phyloP scores from a whole-genome alignment of 2,888 invertebrate species.

The Lymantria monacha region DNA sequence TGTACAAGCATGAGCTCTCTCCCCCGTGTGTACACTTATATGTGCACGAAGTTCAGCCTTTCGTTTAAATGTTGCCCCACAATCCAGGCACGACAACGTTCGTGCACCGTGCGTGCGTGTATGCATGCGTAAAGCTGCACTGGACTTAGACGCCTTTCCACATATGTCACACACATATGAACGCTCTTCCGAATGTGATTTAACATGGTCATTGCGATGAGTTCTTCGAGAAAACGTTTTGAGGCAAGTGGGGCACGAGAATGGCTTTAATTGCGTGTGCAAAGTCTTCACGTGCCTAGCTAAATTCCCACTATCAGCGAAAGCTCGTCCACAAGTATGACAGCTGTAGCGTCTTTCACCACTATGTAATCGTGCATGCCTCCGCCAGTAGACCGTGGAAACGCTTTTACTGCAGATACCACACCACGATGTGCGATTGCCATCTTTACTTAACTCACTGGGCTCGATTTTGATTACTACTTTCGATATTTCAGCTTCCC shows the following conservation, averaged over 20 bases:
- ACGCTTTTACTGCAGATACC: slow-evolving; percentile 59
- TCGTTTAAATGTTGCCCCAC: slow-evolving; percentile 80
- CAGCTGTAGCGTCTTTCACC: slow-evolving; percentile 69
- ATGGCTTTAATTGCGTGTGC: slow-evolving; percentile 72
- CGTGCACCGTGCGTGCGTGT: slow-evolving; percentile 58
- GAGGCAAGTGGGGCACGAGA: slow-evolving; percentile 70
- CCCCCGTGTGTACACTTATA: slow-evolving; percentile 79
- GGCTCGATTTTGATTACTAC: slow-evolving; percentile 26
- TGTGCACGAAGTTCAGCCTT: slow-evolving; percentile 79
- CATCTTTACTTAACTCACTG: slow-evolving; percentile 49
- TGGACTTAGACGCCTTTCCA: slow-evolving; percentile 76
- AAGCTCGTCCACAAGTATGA: slow-evolving; percentile 76
- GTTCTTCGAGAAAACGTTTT: slow-evolving; percentile 72
- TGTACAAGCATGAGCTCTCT: slow-evolving; percentile 75
- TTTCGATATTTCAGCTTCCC: background rate
- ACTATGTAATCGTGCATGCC: slow-evolving; percentile 72
- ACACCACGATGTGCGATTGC: slow-evolving; percentile 51
- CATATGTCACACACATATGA: slow-evolving; percentile 80
- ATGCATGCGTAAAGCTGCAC: slow-evolving; percentile 78
- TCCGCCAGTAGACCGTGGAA: slow-evolving; percentile 52
- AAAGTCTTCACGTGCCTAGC: slow-evolving; percentile 74
- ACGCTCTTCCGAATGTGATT: slow-evolving; percentile 65
- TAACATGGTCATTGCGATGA: slow-evolving; percentile 75
- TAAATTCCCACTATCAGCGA: slow-evolving; percentile 73
- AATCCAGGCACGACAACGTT: slow-evolving; percentile 67